Evolutionary conservation across 2,113 vertebrate species (phyloP).

Genomic region (Delphinus delphis): DNA sequence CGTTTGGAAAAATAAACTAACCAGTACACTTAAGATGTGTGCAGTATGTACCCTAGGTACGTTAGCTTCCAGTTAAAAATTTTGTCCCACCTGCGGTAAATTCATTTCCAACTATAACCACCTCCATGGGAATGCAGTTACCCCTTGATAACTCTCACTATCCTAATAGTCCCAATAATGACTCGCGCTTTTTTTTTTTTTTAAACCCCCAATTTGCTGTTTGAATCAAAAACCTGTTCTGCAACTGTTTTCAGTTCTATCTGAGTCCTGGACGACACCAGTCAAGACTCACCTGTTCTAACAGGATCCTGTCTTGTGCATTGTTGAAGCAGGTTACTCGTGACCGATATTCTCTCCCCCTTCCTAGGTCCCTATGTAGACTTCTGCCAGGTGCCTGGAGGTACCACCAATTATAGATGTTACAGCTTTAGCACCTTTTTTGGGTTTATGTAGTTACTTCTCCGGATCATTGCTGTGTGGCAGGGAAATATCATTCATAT

Average conservation of each 20-base stretch:
- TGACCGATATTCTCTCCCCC: neutral
- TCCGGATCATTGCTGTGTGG: neutral
- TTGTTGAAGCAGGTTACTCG: accelerated
- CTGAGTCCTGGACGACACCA: neutral
- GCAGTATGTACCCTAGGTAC: neutral
- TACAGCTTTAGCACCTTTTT: neutral
- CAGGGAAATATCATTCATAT: neutral
- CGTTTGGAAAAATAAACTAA: neutral
- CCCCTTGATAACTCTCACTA: neutral
- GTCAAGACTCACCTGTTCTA: accelerated
- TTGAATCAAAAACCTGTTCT: neutral
- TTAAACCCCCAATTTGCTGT: neutral
- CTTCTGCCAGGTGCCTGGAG: neutral
- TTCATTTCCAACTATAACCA: neutral
- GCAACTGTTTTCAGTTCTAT: neutral
- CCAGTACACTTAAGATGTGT: too few relatives aligned
- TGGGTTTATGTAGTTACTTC: neutral
- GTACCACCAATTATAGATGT: neutral
- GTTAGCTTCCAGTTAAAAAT: neutral
- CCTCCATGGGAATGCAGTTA: neutral
- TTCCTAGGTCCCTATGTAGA: neutral
- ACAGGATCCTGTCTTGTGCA: neutral
- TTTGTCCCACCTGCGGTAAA: neutral
- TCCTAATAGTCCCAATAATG: neutral
- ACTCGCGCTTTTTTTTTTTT: neutral